These are phyloP conservation scores for Hyppa rectilinea DNA, from an alignment of 2,888 invertebrate species.

Conservation along the genomic window DNA sequence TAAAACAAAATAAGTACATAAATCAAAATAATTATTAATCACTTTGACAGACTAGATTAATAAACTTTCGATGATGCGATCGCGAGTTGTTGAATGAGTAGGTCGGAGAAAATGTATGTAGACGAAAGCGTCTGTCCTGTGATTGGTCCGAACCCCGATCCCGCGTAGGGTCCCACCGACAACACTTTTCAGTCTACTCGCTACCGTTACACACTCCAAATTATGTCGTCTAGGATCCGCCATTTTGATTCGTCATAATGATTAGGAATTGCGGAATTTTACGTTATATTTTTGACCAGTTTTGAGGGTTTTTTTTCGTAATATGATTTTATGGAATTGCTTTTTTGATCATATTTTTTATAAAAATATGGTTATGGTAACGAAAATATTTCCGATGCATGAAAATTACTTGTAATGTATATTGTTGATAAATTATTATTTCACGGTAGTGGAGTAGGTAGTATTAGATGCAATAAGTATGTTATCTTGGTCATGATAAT, in stretches of 20 bases:
- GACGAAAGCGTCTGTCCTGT: conserved; percentile 53
- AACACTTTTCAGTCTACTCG: conserved; percentile 60
- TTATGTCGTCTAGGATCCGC: conserved; percentile 71
- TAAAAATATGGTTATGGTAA: too few species aligned
- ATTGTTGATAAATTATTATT: conserved; percentile 2
- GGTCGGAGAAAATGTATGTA: conserved; percentile 44
- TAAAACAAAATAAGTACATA: conserved; percentile 2
- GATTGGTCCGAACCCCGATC: conserved; percentile 66
- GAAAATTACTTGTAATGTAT: background rate
- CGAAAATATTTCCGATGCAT: background rate
- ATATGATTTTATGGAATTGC: background rate
- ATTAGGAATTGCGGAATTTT: conserved; percentile 49
- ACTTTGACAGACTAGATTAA: conserved; percentile 15
- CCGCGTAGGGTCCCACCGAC: conserved; percentile 68
- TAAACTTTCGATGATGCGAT: conserved; percentile 26
- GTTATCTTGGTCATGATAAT: conserved; percentile 23
- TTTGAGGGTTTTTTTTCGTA: background rate
- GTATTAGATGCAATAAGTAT: conserved; percentile 19
- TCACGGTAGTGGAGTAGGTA: conserved; percentile 16
- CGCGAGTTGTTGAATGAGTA: conserved; percentile 15
- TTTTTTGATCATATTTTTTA: background rate
- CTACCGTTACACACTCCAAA: conserved; percentile 66
- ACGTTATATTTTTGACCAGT: conserved; percentile 24
- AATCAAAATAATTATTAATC: conserved; percentile 25
- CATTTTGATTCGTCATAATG: conserved; percentile 71